Evolutionary conservation across 2,888 invertebrate species (phyloP), one percentile per base, ranked within the genome.

Genomic region (Trachelus iudaicus): DNA sequence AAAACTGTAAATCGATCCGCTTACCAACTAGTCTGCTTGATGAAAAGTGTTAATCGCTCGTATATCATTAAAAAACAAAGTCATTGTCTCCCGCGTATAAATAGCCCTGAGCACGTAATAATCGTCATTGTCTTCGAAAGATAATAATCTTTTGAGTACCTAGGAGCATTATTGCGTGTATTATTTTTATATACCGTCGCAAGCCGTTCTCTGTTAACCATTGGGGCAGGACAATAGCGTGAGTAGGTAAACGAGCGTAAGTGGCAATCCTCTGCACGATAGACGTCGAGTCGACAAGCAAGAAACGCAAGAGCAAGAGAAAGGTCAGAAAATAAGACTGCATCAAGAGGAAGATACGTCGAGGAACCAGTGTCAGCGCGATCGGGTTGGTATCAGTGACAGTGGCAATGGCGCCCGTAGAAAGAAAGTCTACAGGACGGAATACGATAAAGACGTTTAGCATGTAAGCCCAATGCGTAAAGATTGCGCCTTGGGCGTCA

Each of bases 361-460:
- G 34, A 3, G 6, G 12, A 4, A 3, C 31, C 71, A 71, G 23
- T 6, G 23, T 40, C 23, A 40, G 40, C 23, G 2, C 56, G 9
- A 23, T 23, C 9, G 23, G 1, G 2, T 23, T 23, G 0, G 0
- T 56, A 56, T 23, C 9, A 9, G 23, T 56, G 56, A 23, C 56
- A 56, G 2, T 56, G 23, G 56, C 56, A 56, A 23, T 23, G 23
- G 9, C 23, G 23, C 6, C 9, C 23, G 56, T 23, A 23, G 56
- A 56, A 56, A 56, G 56, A 56, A 56, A 56, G 56, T 56, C 56
- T 9, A 9, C 23, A 77, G 12, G 34, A 35, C 71, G 77, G 77
- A 71, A 77, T 68, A 35, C 69, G 74, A 78, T 80, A 77, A 82
- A 79, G 77, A 75, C 77, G 77, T 78, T 56, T 56, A 56, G 1